Percentiles rank a stretch among this genome's conserved stretches.
Evolutionary conservation across 2,888 invertebrate species (phyloP).

Genomic region (Volucella bombylans): DNA sequence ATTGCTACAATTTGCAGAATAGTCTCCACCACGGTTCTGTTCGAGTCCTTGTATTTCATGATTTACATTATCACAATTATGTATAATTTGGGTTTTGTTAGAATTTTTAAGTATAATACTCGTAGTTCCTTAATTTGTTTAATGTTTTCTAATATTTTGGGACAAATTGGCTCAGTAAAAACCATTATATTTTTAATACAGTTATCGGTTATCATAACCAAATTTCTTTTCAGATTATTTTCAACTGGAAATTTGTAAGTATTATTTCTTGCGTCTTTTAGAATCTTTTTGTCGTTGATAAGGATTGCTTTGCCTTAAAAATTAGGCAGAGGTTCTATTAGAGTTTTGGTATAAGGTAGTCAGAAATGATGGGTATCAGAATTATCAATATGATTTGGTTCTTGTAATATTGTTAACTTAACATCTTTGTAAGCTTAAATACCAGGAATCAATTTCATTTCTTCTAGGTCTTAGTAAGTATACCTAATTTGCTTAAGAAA

Average conservation of each 20-base stretch:
- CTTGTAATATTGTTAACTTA: constrained; percentile 6
- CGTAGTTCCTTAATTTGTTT: constrained; percentile 5
- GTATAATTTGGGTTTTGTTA: too few species aligned
- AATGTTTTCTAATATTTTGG: neutral
- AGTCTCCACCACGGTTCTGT: too few species aligned
- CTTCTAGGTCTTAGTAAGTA: constrained; percentile 10
- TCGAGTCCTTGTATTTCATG: too few species aligned
- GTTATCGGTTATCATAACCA: constrained; percentile 1
- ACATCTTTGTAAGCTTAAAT: neutral
- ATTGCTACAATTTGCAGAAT: too few species aligned
- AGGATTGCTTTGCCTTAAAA: constrained; percentile 1
- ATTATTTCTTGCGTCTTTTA: constrained; percentile 11
- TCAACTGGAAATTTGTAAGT: neutral
- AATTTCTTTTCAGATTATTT: constrained; percentile 8
- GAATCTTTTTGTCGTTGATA: neutral
- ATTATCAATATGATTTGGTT: constrained; percentile 43
- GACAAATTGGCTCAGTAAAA: neutral
- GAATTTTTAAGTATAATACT: too few species aligned
- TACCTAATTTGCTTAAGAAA: constrained; percentile 27
- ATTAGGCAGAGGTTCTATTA: constrained; percentile 18
- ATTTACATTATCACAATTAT: too few species aligned
- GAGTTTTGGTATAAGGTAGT: constrained; percentile 16
- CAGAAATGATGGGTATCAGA: constrained; percentile 10
- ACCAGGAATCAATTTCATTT: constrained; percentile 18
- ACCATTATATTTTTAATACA: constrained; percentile 28